Evolutionary conservation across 2,113 vertebrate species (phyloP).

Genomic region (Pelusios castaneus): DNA sequence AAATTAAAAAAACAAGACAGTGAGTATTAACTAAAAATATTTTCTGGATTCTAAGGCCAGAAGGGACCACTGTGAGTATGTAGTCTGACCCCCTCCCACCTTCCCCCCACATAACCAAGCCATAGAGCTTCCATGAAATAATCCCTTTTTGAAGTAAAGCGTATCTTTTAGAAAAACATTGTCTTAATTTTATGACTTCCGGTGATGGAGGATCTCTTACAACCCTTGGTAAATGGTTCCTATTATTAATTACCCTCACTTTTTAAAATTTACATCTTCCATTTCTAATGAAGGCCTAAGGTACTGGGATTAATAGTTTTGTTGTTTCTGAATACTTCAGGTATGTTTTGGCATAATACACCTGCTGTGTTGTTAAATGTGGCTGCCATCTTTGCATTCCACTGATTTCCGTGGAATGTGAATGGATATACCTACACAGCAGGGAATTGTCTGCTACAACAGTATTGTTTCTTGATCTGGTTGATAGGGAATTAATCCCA

Average conservation of each 20-base stretch:
- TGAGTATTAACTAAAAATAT: neutral
- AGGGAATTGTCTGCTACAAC: neutral
- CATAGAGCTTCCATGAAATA: no score
- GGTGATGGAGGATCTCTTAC: no score
- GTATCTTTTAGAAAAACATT: no score
- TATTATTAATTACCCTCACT: no score
- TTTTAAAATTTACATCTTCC: no score
- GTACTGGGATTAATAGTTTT: accelerated
- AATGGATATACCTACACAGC: neutral
- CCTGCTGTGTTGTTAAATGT: neutral
- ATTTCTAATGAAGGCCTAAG: neutral
- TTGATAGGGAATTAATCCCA: neutral
- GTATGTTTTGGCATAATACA: neutral
- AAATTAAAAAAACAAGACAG: neutral
- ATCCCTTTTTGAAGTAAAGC: no score
- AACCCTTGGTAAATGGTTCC: no score
- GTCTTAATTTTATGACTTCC: no score
- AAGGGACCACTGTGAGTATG: no score
- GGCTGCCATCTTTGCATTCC: neutral
- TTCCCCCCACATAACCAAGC: no score
- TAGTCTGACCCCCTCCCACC: no score
- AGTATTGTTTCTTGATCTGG: neutral
- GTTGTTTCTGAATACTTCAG: neutral
- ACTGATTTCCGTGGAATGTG: neutral
- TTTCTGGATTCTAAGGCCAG: no score